Evolutionary conservation across 2,888 invertebrate species (phyloP).

Genomic region (Polymixis lichenea): DNA sequence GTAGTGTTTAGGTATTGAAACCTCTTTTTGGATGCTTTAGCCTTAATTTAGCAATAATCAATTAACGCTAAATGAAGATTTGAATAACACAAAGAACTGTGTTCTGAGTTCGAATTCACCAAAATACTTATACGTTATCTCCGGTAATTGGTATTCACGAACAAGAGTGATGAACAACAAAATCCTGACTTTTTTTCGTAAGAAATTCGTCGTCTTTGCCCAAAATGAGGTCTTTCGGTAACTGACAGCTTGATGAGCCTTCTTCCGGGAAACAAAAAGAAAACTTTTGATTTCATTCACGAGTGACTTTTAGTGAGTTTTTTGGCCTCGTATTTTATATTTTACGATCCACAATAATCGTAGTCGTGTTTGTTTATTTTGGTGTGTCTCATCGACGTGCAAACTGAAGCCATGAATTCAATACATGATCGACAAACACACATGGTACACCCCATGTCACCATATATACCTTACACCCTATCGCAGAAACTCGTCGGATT

Average conservation of each 20-base stretch:
- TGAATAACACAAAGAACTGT: background rate
- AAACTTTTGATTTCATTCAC: conserved; percentile 24
- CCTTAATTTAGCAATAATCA: too few species aligned
- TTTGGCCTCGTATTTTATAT: background rate
- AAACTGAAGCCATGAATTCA: too few species aligned
- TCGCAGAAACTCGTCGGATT: too few species aligned
- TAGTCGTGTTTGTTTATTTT: background rate
- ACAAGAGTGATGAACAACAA: background rate
- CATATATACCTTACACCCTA: too few species aligned
- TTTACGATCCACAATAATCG: background rate
- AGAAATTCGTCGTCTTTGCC: background rate
- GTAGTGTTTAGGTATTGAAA: background rate
- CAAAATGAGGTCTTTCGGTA: conserved; percentile 9
- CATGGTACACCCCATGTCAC: too few species aligned
- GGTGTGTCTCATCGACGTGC: too few species aligned
- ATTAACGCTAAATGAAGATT: background rate
- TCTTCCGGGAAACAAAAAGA: conserved; percentile 17
- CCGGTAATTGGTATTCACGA: conserved; percentile 1
- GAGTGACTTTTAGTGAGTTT: conserved; percentile 1
- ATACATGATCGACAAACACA: too few species aligned
- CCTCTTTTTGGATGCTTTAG: background rate
- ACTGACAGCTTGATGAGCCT: conserved; percentile 31
- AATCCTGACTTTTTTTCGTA: background rate
- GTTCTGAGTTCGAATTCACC: background rate
- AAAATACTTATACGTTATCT: too few species aligned